Conservation (phyloP, 1,140 invertebrate species). For the Physella acuta region DNA sequence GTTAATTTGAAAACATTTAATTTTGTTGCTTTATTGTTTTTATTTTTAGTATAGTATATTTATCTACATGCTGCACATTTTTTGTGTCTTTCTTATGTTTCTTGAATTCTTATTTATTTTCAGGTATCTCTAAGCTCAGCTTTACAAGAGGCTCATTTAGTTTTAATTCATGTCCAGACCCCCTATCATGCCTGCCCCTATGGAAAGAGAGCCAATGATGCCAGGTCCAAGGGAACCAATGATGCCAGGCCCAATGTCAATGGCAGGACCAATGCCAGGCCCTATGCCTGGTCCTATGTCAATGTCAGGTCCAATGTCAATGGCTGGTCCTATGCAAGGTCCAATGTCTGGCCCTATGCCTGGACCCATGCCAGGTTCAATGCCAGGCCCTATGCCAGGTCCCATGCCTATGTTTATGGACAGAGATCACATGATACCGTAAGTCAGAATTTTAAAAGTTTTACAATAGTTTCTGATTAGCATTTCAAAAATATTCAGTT, state of each 20-base stretch:
- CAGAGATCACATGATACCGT: constrained; percentile 27
- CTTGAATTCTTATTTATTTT: too few species aligned
- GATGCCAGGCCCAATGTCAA: constrained; percentile 22
- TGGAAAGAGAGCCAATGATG: constrained; percentile 28
- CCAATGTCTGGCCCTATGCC: constrained; percentile 16
- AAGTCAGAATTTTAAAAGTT: constrained; percentile 5
- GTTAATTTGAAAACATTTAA: too few species aligned
- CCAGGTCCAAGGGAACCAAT: constrained; percentile 15
- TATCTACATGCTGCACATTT: too few species aligned
- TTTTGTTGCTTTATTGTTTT: too few species aligned
- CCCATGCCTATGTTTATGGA: constrained; percentile 24
- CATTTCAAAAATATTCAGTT: neutral
- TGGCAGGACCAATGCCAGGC: constrained; percentile 16
- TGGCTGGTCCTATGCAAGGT: constrained; percentile 4
- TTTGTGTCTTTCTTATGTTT: too few species aligned
- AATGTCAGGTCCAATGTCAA: neutral
- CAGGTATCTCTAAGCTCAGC: neutral
- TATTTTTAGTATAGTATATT: too few species aligned
- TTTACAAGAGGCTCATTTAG: neutral
- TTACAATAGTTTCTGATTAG: neutral
- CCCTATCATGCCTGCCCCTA: constrained; percentile 24
- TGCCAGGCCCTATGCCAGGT: constrained; percentile 11
- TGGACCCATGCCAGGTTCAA: constrained; percentile 11
- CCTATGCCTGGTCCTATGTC: constrained; percentile 22
- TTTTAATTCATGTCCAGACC: constrained; percentile 23